These are phyloP conservation scores for Petrophora chlorosata DNA, from an alignment of 2,888 invertebrate species.

Conservation along the genomic window DNA sequence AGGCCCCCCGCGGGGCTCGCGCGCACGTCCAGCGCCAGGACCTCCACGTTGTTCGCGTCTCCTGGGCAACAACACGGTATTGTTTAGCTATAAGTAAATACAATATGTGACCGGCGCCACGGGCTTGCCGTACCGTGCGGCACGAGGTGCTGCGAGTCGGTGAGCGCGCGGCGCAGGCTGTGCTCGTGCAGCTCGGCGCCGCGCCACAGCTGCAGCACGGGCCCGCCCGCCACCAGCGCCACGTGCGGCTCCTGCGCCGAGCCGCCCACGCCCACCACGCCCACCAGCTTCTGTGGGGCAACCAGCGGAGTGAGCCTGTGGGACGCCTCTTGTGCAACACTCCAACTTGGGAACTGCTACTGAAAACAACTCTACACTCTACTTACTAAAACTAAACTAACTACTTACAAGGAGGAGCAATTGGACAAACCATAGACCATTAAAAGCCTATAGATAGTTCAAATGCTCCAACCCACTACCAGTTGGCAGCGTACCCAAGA, in stretches of 20 bases:
- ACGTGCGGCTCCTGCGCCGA: constrained; percentile 76
- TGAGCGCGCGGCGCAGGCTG: constrained; percentile 88
- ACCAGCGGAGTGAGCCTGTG: not conserved
- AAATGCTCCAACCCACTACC: too few relatives aligned
- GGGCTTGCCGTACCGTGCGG: constrained; percentile 46
- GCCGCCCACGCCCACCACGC: constrained; percentile 85
- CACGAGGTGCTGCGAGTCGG: constrained; percentile 74
- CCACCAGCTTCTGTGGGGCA: constrained; percentile 83
- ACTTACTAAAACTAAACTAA: too few relatives aligned
- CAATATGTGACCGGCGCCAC: too few relatives aligned
- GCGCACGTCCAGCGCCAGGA: constrained; percentile 92
- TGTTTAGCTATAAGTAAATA: too few relatives aligned
- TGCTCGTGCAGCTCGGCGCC: constrained; percentile 89
- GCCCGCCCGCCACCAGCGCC: constrained; percentile 79
- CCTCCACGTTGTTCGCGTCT: constrained; percentile 86
- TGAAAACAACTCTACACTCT: too few relatives aligned
- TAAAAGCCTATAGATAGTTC: too few relatives aligned
- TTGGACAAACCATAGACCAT: too few relatives aligned
- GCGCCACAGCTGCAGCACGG: constrained; percentile 93
- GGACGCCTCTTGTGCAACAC: too few relatives aligned
- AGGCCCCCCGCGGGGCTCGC: constrained; percentile 78
- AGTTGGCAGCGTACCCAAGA: too few relatives aligned
- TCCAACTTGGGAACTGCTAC: too few relatives aligned
- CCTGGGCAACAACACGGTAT: constrained; percentile 56
- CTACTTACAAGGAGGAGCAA: too few relatives aligned